These are phyloP conservation scores for Toxostoma redivivum DNA, from an alignment of 2,113 vertebrate genomes.

Conservation along the genomic window DNA sequence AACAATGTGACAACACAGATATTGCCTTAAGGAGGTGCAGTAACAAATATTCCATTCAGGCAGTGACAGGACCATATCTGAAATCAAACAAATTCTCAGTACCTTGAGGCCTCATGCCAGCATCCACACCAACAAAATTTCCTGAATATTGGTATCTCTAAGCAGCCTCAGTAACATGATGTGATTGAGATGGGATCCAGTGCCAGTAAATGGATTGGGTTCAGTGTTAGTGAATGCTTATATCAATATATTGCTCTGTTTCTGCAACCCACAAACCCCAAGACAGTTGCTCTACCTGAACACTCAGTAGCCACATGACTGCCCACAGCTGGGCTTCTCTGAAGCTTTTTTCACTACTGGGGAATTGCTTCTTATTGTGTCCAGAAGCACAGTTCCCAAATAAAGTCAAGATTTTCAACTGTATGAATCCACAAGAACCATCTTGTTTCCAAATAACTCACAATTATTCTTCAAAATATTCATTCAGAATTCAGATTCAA, in stretches of 20 bases:
- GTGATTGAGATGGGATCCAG: background rate
- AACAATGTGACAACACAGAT: background rate
- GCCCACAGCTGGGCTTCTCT: background rate
- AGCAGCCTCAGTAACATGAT: background rate
- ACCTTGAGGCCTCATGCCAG: background rate
- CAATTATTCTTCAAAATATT: background rate
- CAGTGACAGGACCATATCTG: background rate
- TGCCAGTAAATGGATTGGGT: background rate
- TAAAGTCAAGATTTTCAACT: background rate
- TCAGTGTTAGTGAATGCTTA: background rate
- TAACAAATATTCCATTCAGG: background rate
- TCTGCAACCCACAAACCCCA: background rate
- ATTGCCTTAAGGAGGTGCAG: background rate
- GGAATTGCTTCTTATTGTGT: background rate
- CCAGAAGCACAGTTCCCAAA: background rate
- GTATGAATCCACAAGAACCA: background rate
- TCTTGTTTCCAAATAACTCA: background rate
- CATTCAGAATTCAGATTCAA: background rate
- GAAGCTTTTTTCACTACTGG: background rate
- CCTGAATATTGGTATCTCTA: background rate
- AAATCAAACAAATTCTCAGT: background rate
- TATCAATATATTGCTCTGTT: background rate
- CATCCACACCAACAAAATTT: background rate
- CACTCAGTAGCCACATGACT: background rate
- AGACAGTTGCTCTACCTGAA: background rate